A percentile compares a stretch with the other conserved stretches of the same genome.
phyloP scores from a whole-genome alignment of 2,888 invertebrate genomes.

The Stenotaenia linearis region DNA sequence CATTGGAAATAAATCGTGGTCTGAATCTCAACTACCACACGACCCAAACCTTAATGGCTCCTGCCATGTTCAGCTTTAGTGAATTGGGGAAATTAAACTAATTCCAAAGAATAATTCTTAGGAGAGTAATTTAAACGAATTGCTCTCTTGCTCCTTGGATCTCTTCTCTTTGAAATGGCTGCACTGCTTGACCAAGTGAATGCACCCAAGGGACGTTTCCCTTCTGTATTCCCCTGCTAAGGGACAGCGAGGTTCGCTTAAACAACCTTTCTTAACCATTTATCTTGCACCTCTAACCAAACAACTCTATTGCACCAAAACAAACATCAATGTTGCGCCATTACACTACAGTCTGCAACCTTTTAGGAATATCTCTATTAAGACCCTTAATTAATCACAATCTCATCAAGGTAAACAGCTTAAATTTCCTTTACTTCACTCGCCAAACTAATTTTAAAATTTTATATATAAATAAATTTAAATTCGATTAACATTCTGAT shows the following conservation, averaged over 20 bases:
- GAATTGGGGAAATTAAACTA: constrained; percentile 29
- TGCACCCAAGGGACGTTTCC: constrained; percentile 19
- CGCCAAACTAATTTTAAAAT: neutral
- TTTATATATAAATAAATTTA: neutral
- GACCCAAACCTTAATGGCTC: neutral
- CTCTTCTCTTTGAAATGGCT: constrained; percentile 1
- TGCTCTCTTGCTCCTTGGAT: constrained; percentile 24
- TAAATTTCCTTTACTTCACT: neutral
- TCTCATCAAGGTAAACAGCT: neutral
- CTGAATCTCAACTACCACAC: neutral
- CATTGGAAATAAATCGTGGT: neutral
- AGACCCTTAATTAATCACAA: neutral
- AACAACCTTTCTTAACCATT: constrained; percentile 26
- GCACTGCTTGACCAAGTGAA: constrained; percentile 23
- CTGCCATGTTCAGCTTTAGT: neutral
- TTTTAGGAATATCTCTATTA: neutral
- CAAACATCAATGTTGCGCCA: neutral
- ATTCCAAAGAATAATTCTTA: constrained; percentile 30
- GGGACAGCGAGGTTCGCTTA: neutral
- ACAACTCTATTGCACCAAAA: neutral
- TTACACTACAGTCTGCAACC: neutral
- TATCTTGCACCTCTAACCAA: constrained; percentile 9
- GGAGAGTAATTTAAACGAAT: constrained; percentile 31
- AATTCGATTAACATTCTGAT: too few relatives aligned
- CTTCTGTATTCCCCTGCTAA: constrained; percentile 1